Percentiles rank a stretch among this genome's conserved stretches.
Conservation (phyloP, 2,113 vertebrate genomes). For the Antechinus flavipes region DNA sequence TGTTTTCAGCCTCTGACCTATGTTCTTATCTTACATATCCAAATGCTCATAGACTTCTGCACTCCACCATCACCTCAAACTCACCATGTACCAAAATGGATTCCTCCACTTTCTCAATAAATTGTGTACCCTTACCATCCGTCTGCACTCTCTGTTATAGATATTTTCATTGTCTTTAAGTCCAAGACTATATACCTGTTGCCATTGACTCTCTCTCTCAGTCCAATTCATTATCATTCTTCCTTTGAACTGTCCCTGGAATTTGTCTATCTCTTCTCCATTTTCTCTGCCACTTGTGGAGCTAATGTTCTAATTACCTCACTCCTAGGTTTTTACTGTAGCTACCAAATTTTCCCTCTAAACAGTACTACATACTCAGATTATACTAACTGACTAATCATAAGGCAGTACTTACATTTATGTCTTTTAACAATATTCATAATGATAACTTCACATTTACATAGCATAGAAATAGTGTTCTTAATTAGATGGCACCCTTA, state of each 20-base stretch:
- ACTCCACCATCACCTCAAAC: not conserved
- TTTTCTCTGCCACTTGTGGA: not conserved
- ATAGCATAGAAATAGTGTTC: not conserved
- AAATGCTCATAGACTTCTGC: not conserved
- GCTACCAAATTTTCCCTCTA: not conserved
- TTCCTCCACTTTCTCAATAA: not conserved
- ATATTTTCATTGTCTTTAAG: not conserved
- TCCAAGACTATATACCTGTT: not conserved
- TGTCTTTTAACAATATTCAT: not conserved
- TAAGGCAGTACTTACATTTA: not conserved
- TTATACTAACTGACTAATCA: not conserved
- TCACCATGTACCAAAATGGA: not conserved
- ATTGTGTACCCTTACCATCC: not conserved
- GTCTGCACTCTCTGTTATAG: not conserved
- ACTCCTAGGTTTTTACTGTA: not conserved
- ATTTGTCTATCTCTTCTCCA: not conserved
- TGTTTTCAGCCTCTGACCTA: not conserved
- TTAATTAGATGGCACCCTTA: not conserved
- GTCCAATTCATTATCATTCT: not conserved
- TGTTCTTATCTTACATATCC: not conserved
- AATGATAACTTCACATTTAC: not conserved
- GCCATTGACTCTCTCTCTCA: not conserved
- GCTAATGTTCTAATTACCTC: not conserved
- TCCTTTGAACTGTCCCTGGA: not conserved
- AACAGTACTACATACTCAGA: not conserved